These are phyloP conservation scores for Micropoecilia bifurca DNA, from an alignment of 2,797 vertebrate genomes.

Conservation along the genomic window DNA sequence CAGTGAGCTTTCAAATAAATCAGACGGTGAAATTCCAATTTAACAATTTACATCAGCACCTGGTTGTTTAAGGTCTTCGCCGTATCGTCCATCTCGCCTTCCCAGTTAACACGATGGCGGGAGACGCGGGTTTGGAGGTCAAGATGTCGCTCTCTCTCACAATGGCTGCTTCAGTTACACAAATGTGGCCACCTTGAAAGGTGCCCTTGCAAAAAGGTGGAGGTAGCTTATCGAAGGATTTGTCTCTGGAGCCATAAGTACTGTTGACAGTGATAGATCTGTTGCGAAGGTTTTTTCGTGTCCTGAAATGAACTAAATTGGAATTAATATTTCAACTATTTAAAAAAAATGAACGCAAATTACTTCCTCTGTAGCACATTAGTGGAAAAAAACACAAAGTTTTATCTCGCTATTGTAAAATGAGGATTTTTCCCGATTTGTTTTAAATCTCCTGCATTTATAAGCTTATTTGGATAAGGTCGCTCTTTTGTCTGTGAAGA, in stretches of 20 bases:
- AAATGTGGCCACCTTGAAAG: not conserved
- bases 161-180: no score
- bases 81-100: no score
- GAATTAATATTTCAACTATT: no score
- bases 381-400: no score
- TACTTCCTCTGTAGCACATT: no score
- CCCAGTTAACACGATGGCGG: no score
- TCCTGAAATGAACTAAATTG: not conserved
- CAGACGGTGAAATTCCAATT: constrained; percentile 16
- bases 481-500: not conserved
- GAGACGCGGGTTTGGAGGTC: no score
- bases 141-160: no score
- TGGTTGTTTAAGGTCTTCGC: not conserved
- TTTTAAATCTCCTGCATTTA: not conserved
- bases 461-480: not conserved
- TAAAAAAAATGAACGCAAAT: not conserved
- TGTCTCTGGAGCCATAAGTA: not conserved
- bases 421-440: not conserved
- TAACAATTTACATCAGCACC: constrained; percentile 27
- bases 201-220: not conserved
- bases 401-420: not conserved
- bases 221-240: not conserved
- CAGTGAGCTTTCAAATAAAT: constrained; percentile 34
- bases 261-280: not conserved
- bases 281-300: not conserved